Evolutionary conservation across 2,113 vertebrate genomes (phyloP).

Genomic region (Macrotus californicus): DNA sequence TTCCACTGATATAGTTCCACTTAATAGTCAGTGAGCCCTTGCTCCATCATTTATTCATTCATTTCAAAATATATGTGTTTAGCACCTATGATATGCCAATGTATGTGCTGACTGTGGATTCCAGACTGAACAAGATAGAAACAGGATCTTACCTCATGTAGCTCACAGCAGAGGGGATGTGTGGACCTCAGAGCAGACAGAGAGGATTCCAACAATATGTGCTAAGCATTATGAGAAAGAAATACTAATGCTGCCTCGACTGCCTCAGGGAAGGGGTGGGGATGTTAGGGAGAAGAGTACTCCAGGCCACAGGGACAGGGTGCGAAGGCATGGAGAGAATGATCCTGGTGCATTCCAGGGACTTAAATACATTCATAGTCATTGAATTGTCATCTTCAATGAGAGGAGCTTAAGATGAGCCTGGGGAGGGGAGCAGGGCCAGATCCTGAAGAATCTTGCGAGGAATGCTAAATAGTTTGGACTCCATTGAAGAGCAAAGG

Average conservation of each 20-base stretch:
- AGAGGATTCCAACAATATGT: neutral
- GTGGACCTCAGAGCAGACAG: neutral
- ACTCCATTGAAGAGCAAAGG: neutral
- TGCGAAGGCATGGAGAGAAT: neutral
- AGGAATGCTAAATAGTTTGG: neutral
- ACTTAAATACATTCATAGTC: constrained; percentile 11
- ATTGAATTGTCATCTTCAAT: neutral
- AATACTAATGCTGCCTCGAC: neutral
- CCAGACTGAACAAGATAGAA: neutral
- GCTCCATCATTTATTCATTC: neutral
- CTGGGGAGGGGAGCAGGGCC: neutral
- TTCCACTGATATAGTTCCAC: neutral
- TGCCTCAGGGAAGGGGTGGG: neutral
- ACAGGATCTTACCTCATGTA: neutral
- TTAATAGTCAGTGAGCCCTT: neutral
- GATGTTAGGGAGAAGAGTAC: neutral
- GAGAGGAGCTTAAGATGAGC: neutral
- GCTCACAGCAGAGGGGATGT: neutral
- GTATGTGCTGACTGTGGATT: neutral
- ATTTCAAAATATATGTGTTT: neutral
- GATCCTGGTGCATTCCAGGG: neutral
- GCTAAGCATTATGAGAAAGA: neutral
- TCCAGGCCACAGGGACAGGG: neutral
- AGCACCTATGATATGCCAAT: neutral
- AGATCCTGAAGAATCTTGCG: neutral